Evolutionary conservation across 2,797 vertebrate species (phyloP), one percentile per base, ranked within the genome.

Genomic region (Merluccius polli): DNA sequence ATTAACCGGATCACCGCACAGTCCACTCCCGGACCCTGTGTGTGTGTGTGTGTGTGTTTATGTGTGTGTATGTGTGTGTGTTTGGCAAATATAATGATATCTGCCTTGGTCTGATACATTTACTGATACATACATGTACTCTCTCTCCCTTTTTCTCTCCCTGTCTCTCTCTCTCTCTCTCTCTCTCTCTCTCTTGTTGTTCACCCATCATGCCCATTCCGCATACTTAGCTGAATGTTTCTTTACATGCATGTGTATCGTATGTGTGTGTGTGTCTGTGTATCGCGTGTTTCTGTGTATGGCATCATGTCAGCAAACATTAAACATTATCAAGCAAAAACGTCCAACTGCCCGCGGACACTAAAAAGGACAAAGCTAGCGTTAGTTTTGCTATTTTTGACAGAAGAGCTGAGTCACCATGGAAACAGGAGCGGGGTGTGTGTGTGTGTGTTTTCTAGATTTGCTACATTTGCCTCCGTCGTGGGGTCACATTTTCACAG

Each of bases 201-300:
- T 35, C 35, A 5, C 65, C 36, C 7, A 71, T 74, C 31, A 21
- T 70, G 73, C 71, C 81, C 79, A 63, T 65, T 79, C 75, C 21
- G 70, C 86, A 89, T 87, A 78, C 85, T 78, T 80, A 11, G 73
- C 77, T 85, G 87, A 86, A 80, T 65, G 80, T 72, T 86, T 84
- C 79, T 84, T 15, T 73, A 35, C 31, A 27, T 70, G 29, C 31
- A 18, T 70, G 67, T 70, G 36, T 32, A 30, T 75, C n/a, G n/a
- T n/a, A n/a, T n/a, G n/a, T n/a, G n/a, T n/a, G n/a, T n/a, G n/a
- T n/a, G n/a, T n/a, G n/a, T n/a, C n/a, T n/a, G n/a, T 59, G 48
- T 73, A 31, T 12, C 5, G 27, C 24, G 52, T 59, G 52, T 24
- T n/a, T 59, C 9, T 59, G 6, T 24, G 52, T n/a, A 10, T 59